Base-by-base conservation (phyloP, 2,113 vertebrate species). In the Bos javanicus region DNA sequence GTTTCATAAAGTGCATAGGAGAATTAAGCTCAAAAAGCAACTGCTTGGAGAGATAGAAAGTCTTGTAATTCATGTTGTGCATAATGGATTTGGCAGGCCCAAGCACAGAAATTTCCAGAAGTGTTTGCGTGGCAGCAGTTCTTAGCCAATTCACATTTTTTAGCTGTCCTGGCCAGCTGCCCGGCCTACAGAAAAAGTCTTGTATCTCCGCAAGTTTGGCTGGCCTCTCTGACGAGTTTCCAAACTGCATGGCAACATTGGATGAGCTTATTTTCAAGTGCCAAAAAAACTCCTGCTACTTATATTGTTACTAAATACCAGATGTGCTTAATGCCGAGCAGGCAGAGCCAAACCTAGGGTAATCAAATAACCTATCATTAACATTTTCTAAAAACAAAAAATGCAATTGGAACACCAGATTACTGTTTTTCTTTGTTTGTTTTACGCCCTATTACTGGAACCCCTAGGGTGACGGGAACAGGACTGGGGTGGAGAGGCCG, bases 41-140 rank as follows among this genome's bases (percentile, higher is more conserved):
- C 98, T 97, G 97, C 98, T 98, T 97, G 95, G 98, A 98, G 98
- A 99, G 98, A 98, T 96, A 98, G 98, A 98, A 98, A 98, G 95
- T 93, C 98, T 93, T 97, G 98, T 98, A 97, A 98, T 97, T 99
- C 99, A 98, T 99, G 99, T 99, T 99, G 99, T 99, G 99, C 99
- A 99, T 99, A 98, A 99, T 99, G 99, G 98, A 99, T 98, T 98
- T 99, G 99, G 99, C 99, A 99, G 99, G 99, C 98, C 99, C 85
- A 84, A 99, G 98, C 98, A 98, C 98, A 99, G 99, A 99, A 99
- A 99, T 99, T 99, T 99, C 99, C 99, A 99, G 99, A 99, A 99
- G 99, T 99, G 99, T 99, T 99, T 99, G 99, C 99, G 99, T 99
- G 99, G 99, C 99, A 98, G 98, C 98, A 98, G 98, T 98, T 99